Base-by-base conservation (phyloP, 2,888 invertebrate genomes). In the Agrilus biguttatus region DNA sequence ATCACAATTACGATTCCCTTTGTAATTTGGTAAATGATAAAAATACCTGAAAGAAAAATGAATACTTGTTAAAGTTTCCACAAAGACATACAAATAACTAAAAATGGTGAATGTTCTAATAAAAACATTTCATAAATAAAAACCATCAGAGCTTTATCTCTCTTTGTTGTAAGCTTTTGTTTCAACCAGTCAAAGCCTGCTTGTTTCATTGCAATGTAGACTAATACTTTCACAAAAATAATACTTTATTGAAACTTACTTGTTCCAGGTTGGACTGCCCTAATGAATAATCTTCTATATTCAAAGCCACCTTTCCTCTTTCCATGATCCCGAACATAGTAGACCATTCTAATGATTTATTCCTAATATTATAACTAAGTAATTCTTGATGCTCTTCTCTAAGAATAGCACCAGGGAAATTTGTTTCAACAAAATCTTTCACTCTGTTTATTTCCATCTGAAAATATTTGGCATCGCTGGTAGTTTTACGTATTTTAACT, bases 181-280 rank as follows among this genome's bases (percentile, higher is more conserved):
- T 17, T 17, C 4, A 17, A 17, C 4, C n/a, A n/a, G n/a, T n/a
- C n/a, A n/a, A n/a, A n/a, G n/a, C n/a, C n/a, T n/a, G n/a, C n/a
- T n/a, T n/a, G n/a, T n/a, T n/a, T n/a, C n/a, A n/a, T n/a, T n/a
- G n/a, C n/a, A n/a, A n/a, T n/a, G n/a, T n/a, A n/a, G n/a, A n/a
- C n/a, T n/a, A n/a, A n/a, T n/a, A n/a, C n/a, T n/a, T n/a, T n/a
- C n/a, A n/a, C n/a, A n/a, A n/a, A n/a, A n/a, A n/a, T n/a, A n/a
- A n/a, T n/a, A n/a, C n/a, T 23, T 23, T 23, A 23, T 23, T 23
- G 5, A 23, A 33, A 37, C 33, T 7, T 52, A 65, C 66, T 67
- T 88, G 86, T 64, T 89, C 89, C 39, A 89, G 67, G 35, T 83
- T 83, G 1, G 85, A 85, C 66, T 89, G 88, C 39, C 83, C 80